Conservation (phyloP, 1,140 invertebrate genomes). For the Eurosta solidaginis region DNA sequence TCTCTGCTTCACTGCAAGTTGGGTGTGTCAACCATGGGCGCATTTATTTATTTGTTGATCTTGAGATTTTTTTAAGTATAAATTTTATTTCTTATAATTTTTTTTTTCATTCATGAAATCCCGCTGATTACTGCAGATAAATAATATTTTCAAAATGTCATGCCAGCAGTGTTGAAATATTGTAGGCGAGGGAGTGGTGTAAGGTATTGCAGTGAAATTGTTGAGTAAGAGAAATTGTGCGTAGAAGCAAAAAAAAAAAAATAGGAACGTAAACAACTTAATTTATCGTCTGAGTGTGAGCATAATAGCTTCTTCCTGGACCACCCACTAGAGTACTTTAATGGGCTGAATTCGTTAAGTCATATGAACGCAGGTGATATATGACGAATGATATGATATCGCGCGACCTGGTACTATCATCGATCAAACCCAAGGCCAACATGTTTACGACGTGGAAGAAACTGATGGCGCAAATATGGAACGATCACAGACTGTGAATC, state of each 20-base stretch:
- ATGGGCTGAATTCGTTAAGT: too few species aligned
- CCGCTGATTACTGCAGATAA: neutral
- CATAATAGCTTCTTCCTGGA: too few species aligned
- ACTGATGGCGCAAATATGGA: too few species aligned
- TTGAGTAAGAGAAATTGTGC: neutral
- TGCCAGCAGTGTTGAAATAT: neutral
- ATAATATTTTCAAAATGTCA: neutral
- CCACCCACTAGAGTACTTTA: too few species aligned
- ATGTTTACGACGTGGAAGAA: too few species aligned
- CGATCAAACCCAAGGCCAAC: too few species aligned
- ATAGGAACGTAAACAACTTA: too few species aligned
- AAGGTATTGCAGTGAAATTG: neutral
- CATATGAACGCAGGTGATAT: too few species aligned
- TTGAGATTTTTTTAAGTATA: neutral
- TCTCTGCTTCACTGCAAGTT: neutral
- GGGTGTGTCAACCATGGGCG: constrained; percentile 1
- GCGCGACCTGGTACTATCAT: too few species aligned
- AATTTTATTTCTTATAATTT: neutral
- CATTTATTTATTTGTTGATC: constrained; percentile 3
- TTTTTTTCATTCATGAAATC: neutral
- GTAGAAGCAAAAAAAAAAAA: neutral
- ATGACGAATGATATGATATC: too few species aligned
- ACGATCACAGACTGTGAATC: too few species aligned
- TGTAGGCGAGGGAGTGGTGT: neutral
- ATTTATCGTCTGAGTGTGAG: too few species aligned